These are phyloP conservation scores for Tetrao urogallus DNA, from an alignment of 2,113 vertebrate genomes.

Conservation along the genomic window DNA sequence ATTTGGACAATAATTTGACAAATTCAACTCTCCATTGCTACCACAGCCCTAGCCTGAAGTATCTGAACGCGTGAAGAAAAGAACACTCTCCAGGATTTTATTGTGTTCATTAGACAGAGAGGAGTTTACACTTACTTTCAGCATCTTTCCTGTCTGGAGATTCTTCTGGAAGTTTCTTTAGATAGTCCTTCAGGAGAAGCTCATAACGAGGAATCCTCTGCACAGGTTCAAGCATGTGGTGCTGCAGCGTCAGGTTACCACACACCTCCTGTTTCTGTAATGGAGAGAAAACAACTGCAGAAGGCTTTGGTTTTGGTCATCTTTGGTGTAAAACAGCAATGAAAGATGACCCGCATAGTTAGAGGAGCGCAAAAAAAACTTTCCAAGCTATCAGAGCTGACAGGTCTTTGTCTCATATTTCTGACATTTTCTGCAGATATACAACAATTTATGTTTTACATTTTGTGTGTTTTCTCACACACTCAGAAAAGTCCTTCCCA, in stretches of 20 bases:
- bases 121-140: slow-evolving; percentile 83
- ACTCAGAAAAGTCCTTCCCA: not conserved
- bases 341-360: not conserved
- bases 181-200: slow-evolving; percentile 94
- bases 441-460: not conserved
- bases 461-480: not conserved
- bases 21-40: not conserved
- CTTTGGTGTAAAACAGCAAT: not conserved
- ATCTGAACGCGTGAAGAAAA: not conserved
- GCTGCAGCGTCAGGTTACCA: slow-evolving; percentile 94
- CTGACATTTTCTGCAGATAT: not conserved
- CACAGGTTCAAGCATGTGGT: slow-evolving; percentile 98
- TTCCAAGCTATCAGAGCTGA: not conserved
- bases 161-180: slow-evolving; percentile 91
- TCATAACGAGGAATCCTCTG: slow-evolving; percentile 97
- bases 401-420: not conserved
- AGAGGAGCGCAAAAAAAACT: not conserved
- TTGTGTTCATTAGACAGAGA: not conserved
- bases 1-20: not conserved
- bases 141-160: slow-evolving; percentile 91
- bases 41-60: not conserved
- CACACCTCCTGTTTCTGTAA: slow-evolving; percentile 93
- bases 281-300: not conserved
- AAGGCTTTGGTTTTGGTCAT: not conserved
- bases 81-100: not conserved